Evolutionary conservation across 2,797 vertebrate species (phyloP).

Genomic region (Catostomus latipinnis): DNA sequence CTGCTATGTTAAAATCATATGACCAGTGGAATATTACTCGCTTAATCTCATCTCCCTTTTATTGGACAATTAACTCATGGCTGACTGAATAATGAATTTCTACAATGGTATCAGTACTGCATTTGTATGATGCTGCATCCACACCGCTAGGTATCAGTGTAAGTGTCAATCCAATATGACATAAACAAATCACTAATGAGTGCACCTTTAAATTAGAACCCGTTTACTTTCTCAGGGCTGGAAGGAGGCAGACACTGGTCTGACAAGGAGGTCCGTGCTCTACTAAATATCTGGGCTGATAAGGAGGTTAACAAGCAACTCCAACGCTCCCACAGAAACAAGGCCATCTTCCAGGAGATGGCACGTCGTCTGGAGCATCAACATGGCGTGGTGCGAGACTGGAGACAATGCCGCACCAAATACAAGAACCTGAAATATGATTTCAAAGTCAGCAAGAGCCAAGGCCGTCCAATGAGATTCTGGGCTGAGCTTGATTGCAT

Average conservation of each 20-base stretch:
- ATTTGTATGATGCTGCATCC: too few relatives aligned
- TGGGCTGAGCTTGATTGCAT: constrained; percentile 88
- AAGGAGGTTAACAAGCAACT: constrained; percentile 82
- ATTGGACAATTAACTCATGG: too few relatives aligned
- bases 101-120: too few relatives aligned
- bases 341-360: constrained; percentile 92
- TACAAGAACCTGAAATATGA: constrained; percentile 94
- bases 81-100: too few relatives aligned
- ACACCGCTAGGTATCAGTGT: too few relatives aligned
- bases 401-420: constrained; percentile 92
- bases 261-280: constrained; percentile 86
- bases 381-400: constrained; percentile 87
- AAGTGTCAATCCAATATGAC: too few relatives aligned
- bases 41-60: too few relatives aligned
- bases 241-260: constrained; percentile 92
- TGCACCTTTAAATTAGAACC: constrained; percentile 39
- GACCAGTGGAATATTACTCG: too few relatives aligned
- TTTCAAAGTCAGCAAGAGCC: constrained; percentile 84
- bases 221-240: constrained; percentile 76
- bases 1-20: too few relatives aligned
- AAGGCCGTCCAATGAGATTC: constrained; percentile 88
- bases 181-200: too few relatives aligned
- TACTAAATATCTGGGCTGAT: constrained; percentile 87
- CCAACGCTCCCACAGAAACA: constrained; percentile 87
- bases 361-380: constrained; percentile 84